These are phyloP conservation scores for Grus americana DNA, from an alignment of 2,113 vertebrate species.

Conservation along the genomic window DNA sequence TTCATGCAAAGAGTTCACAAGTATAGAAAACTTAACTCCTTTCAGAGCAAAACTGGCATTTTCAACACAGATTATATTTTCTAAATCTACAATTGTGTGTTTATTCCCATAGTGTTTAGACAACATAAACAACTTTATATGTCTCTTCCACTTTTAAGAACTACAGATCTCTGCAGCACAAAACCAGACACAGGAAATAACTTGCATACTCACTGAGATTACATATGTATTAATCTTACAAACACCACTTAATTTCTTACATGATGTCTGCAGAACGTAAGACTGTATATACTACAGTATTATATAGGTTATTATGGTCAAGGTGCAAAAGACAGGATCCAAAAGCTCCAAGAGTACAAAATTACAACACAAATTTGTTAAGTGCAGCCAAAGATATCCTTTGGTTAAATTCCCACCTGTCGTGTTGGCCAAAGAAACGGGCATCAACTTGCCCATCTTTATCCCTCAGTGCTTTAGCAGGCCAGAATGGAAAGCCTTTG, in stretches of 20 bases:
- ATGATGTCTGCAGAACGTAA: too few species aligned
- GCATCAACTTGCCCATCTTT: slow-evolving; percentile 97
- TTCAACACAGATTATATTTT: neutral
- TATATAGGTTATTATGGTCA: neutral
- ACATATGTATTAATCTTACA: neutral
- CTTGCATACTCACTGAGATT: neutral
- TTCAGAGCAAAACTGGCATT: neutral
- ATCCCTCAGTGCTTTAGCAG: slow-evolving; percentile 96
- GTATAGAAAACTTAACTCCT: neutral
- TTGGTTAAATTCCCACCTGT: slow-evolving; percentile 81
- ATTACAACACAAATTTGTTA: neutral
- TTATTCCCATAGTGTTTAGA: neutral
- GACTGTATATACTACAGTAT: neutral
- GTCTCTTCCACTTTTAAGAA: neutral
- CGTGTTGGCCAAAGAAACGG: slow-evolving; percentile 97
- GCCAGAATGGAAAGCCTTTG: slow-evolving; percentile 99
- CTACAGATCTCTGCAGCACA: neutral
- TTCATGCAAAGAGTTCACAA: neutral
- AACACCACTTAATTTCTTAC: neutral
- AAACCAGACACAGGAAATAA: neutral
- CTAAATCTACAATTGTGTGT: neutral
- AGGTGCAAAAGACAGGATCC: neutral
- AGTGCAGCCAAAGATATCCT: neutral
- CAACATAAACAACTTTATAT: neutral
- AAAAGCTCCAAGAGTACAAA: neutral